phyloP scores from a whole-genome alignment of 2,888 invertebrate species.

The Boloria selene region DNA sequence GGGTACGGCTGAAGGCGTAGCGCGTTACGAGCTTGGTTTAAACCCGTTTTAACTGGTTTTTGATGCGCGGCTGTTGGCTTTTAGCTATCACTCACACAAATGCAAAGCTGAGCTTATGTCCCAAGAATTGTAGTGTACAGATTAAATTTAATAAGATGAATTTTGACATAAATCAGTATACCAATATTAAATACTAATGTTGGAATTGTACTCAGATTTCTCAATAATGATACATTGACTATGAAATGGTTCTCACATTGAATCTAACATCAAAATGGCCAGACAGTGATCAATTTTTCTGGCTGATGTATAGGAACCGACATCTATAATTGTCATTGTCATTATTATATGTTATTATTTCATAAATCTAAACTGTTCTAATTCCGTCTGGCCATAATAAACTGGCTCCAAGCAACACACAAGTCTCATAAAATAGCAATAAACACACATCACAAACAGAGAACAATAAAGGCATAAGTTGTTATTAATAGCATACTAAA shows the following conservation, averaged over 20 bases:
- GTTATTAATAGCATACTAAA: slow-evolving; percentile 6
- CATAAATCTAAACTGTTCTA: not conserved
- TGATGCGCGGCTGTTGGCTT: too few species aligned
- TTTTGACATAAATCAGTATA: slow-evolving; percentile 13
- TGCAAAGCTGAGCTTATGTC: too few species aligned
- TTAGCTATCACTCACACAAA: too few species aligned
- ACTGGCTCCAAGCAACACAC: slow-evolving; percentile 34
- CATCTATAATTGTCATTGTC: not conserved
- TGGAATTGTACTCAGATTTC: slow-evolving; percentile 37
- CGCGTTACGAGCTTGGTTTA: too few species aligned
- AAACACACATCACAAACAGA: slow-evolving; percentile 22
- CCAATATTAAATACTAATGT: too few species aligned
- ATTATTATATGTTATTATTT: not conserved
- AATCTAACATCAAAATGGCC: slow-evolving; percentile 34
- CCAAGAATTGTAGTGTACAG: too few species aligned
- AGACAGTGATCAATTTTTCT: slow-evolving; percentile 31
- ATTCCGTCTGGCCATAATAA: slow-evolving; percentile 36
- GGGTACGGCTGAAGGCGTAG: too few species aligned
- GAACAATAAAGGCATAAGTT: slow-evolving; percentile 20
- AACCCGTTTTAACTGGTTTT: too few species aligned
- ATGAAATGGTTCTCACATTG: slow-evolving; percentile 33
- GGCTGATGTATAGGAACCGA: not conserved
- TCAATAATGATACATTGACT: slow-evolving; percentile 26
- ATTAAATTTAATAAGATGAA: not conserved
- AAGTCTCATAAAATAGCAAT: slow-evolving; percentile 28